Base-by-base conservation (phyloP, 2,113 vertebrate species). In the Turnix velox region DNA sequence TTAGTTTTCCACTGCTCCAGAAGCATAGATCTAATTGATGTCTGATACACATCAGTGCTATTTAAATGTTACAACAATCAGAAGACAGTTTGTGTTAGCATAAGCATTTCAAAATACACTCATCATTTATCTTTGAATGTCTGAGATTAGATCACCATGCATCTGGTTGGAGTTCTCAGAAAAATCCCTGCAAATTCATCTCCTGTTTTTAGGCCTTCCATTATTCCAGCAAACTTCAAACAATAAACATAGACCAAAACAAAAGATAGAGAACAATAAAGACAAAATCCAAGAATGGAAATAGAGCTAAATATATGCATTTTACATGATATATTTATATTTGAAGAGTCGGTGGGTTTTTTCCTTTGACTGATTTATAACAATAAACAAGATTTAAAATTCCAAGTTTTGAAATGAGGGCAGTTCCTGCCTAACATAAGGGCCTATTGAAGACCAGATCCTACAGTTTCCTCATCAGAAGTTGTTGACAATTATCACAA, bases 51-150 rank as follows among this genome's bases (percentile, higher is more conserved):
- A 93, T 85, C 8, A 4, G 31, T 75, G 45, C 49, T 78, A 74
- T 81, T 90, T 84, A 92, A 86, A 92, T 81, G 77, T 52, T 92
- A 93, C 31, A 81, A 86, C 57, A 90, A 78, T 45, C 43, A 72
- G 72, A 92, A 92, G 90, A 84, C 3, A 83, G 59, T 63, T 68
- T 88, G 46, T 78, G 46, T 73, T 85, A 87, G 45, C 63, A 35
- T 72, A 87, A 57, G 27, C 63, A 61, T 86, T 95, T 83, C 25
- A 84, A 95, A 93, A 81, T 48, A 71, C 13, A 37, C 20, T 67
- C 73, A 15, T 14, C 57, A 59, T 81, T 93, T 92, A 7, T 43
- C 43, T 74, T 86, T 31, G 86, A 62, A 74, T 77, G 59, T 62
- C 57, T 78, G 65, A 95, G 68, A 92, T 51, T 71, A 88, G 40